Conservation (phyloP, 2,113 vertebrate species). For the Centropus bengalensis region DNA sequence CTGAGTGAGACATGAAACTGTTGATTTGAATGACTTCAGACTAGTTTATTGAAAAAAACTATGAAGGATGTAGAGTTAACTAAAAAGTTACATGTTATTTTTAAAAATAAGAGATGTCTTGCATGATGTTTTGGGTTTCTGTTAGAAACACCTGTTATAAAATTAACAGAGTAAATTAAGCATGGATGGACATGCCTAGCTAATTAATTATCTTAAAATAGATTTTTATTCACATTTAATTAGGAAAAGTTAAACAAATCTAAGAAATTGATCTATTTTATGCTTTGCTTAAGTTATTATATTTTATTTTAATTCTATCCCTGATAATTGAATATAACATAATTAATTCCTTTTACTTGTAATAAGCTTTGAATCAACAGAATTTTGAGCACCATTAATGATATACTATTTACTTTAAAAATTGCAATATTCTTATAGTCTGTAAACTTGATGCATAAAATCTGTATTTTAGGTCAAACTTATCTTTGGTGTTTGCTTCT, state of each 20-base stretch:
- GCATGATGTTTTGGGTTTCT: not conserved
- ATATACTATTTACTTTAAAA: not conserved
- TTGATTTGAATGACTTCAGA: not conserved
- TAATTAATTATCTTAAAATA: not conserved
- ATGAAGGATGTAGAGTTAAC: not conserved
- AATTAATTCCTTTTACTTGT: not conserved
- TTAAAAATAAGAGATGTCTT: not conserved
- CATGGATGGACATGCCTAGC: not conserved
- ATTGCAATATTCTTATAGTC: not conserved
- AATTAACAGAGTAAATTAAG: not conserved
- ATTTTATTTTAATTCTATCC: not conserved
- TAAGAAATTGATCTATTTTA: not conserved
- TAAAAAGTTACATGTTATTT: not conserved
- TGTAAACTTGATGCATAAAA: not conserved
- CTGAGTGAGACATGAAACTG: not conserved
- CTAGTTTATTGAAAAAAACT: not conserved
- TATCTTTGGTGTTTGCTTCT: not conserved
- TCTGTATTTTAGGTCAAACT: not conserved
- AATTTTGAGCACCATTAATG: not conserved
- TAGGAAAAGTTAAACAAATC: not conserved
- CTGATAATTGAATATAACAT: not conserved
- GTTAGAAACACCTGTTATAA: not conserved
- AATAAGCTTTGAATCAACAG: not conserved
- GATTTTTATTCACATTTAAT: not conserved
- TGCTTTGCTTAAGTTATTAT: not conserved